Base-by-base conservation (phyloP, 2,888 invertebrate species). In the Formica aserva region DNA sequence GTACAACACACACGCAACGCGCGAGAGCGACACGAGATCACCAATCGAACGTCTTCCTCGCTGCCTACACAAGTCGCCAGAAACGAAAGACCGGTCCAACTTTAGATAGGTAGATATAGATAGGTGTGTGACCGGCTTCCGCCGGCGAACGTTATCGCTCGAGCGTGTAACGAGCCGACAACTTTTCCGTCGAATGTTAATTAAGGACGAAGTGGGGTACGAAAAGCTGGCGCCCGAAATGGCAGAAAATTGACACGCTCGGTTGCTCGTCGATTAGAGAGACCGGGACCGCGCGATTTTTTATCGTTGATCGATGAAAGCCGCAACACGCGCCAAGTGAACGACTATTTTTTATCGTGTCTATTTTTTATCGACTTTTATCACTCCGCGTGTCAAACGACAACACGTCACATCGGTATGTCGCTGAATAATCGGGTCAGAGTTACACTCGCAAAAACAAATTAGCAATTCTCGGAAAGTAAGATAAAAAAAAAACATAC, bases 41-140 rank as follows among this genome's bases (percentile, higher is more conserved):
- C 75, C 45, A 78, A 85, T 86, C 88, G 81, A 85, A 84, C 83
- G 52, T 52, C 74, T 83, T 72, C 32, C 83, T 71, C 9, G 45
- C 45, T 82, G 71, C 83, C 83, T 85, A 84, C 84, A 84, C 85
- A 35, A 80, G 76, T 62, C 83, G 74, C 65, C 65, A 65, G 74
- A 74, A 72, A 83, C 78, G 80, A 81, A 83, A 82, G 90, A 90
- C 90, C 90, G 90, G 90, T 90, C 86, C 83, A 62, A 69, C 38
- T 87, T 89, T 84, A 75, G 88, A 84, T 86, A 86, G 82, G 74
- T 67, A 75, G 75, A 66, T 66, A 66, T 15, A 35, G 55, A 22
- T 35, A 52, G 18, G 69, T 81, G 71, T 66, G 63, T 35, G 84
- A 77, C 22, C 74, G 81, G 85, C 82, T 90, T 90, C 86, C 84